phyloP scores from a whole-genome alignment of 2,888 invertebrate species.

The Dasysyrphus tricinctus region DNA sequence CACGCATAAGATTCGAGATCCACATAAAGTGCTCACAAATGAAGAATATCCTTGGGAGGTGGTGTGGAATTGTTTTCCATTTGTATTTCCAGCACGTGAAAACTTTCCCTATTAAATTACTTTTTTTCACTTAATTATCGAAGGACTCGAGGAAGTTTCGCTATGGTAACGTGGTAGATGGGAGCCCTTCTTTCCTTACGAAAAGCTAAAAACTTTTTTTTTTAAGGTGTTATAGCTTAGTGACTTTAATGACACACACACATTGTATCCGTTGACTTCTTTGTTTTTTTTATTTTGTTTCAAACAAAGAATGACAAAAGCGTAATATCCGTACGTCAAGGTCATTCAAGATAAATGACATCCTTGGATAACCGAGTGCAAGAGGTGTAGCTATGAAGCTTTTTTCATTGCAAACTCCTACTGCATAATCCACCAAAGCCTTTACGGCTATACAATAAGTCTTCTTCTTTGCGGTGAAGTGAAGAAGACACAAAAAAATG shows the following conservation, averaged over 20 bases:
- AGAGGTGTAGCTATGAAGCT: conserved; percentile 18
- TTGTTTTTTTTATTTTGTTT: background rate
- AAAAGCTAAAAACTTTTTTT: background rate
- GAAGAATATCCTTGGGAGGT: conserved; percentile 41
- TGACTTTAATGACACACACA: conserved; percentile 10
- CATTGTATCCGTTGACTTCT: background rate
- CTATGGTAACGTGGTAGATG: conserved; percentile 13
- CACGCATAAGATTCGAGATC: conserved; percentile 33
- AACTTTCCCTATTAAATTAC: conserved; percentile 72
- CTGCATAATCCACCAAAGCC: conserved; percentile 24
- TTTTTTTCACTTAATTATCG: conserved; percentile 69
- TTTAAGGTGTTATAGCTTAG: conserved; percentile 1
- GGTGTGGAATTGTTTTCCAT: conserved; percentile 54
- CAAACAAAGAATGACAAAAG: background rate
- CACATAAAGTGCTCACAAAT: conserved; percentile 22
- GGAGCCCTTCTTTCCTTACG: background rate
- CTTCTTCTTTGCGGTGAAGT: background rate
- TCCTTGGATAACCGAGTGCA: background rate
- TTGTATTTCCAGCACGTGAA: conserved; percentile 71
- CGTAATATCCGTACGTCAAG: conserved; percentile 43
- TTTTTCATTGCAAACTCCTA: conserved; percentile 19
- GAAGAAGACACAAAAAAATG: background rate
- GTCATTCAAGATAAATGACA: conserved; percentile 18
- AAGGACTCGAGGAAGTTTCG: conserved; percentile 43
- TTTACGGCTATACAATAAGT: conserved; percentile 15